These are phyloP conservation scores for Hyles euphorbiae DNA, from an alignment of 1,140 invertebrate species.

Conservation along the genomic window DNA sequence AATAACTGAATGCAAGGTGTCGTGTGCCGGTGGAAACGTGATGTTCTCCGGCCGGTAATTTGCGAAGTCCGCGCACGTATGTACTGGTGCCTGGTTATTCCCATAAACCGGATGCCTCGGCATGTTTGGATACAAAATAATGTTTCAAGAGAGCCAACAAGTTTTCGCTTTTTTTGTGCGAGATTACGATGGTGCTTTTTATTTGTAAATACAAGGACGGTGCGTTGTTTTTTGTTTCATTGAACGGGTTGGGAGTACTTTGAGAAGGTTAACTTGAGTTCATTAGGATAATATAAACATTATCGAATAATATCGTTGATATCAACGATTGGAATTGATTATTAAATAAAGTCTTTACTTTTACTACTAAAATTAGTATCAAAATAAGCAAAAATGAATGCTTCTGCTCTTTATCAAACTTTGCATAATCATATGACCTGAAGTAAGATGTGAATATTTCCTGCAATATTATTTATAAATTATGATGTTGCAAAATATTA, in stretches of 20 bases:
- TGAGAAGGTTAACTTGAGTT: no score
- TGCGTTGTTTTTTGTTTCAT: neutral
- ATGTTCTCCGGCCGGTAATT: conserved; percentile 37
- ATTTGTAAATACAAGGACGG: conserved; percentile 22
- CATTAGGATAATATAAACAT: neutral
- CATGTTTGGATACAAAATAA: conserved; percentile 30
- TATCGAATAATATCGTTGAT: no score
- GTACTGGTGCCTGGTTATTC: conserved; percentile 47
- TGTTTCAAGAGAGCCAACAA: conserved; percentile 13
- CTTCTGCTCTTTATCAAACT: no score
- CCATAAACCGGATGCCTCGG: conserved; percentile 51
- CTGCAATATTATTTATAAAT: no score
- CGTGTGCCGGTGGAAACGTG: conserved; percentile 25
- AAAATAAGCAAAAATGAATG: no score
- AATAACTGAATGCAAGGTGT: conserved; percentile 8
- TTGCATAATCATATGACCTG: neutral
- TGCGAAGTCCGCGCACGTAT: conserved; percentile 44
- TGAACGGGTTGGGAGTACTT: neutral
- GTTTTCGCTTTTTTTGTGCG: conserved; percentile 25
- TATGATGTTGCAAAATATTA: no score
- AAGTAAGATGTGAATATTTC: neutral
- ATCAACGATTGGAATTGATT: no score
- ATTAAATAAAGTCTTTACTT: no score
- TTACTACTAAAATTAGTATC: no score
- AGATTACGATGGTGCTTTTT: conserved; percentile 28